These are phyloP conservation scores for Parotocinclus haroldoi DNA, from an alignment of 2,797 vertebrate genomes.

Conservation along the genomic window DNA sequence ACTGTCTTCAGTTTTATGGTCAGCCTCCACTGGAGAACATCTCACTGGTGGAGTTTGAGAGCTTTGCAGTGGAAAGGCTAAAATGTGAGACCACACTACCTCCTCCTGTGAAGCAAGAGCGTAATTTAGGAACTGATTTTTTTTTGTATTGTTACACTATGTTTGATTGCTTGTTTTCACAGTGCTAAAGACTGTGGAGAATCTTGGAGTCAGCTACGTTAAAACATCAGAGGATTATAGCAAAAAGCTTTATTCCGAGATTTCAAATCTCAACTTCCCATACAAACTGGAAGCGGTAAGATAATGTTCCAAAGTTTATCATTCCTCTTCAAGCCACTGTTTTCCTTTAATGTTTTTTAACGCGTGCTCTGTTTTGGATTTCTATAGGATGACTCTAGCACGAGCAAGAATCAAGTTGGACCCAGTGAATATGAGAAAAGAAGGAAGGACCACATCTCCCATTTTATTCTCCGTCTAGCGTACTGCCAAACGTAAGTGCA, in stretches of 20 bases:
- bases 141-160: too few species aligned
- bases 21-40: constrained; percentile 87
- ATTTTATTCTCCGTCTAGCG: constrained; percentile 94
- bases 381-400: constrained; percentile 57
- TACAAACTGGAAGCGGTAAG: constrained; percentile 67
- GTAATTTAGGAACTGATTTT: too few species aligned
- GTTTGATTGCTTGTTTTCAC: neutral
- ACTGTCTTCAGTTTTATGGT: constrained; percentile 86
- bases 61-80: constrained; percentile 85
- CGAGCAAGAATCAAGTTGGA: constrained; percentile 49
- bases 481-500: constrained; percentile 95
- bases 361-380: neutral
- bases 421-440: constrained; percentile 76
- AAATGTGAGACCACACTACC: constrained; percentile 71
- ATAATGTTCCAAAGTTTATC: constrained; percentile 40
- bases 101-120: too few species aligned
- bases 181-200: constrained; percentile 92
- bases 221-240: constrained; percentile 70
- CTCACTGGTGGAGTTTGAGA: constrained; percentile 87
- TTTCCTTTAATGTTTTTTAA: too few species aligned
- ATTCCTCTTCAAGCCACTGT: too few species aligned
- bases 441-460: constrained; percentile 91
- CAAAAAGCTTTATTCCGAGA: constrained; percentile 68
- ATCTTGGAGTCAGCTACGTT: constrained; percentile 80
- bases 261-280: constrained; percentile 78